Base-by-base conservation (phyloP, 92 coral and sea anemone genomes). In the Diadumene lineata region DNA sequence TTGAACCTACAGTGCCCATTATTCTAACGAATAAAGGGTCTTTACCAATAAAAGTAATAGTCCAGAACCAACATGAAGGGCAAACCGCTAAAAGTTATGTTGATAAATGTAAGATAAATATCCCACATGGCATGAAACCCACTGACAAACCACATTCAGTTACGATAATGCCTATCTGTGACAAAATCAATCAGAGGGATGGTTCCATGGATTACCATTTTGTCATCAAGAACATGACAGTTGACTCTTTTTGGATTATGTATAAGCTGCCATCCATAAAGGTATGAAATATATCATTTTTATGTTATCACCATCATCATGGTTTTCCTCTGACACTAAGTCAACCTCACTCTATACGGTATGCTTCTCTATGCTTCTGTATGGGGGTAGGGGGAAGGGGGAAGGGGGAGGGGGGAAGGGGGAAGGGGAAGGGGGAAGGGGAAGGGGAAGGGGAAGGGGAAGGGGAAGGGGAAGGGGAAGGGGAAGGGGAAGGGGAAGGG, bases 1-100 rank as follows among this genome's bases (percentile, higher is more conserved):
- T 74, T 31, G 48, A 60, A 11, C 79, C 79, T 30, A 74, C 79
- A 17, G 79, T 74, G 16, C 79, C 79, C 28, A 31, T 74, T 28
- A 25, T 61, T 21, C 70, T 26, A 18, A n/a, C 7, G 1, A 19
- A 0, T 28, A 18, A 19, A 7, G 33, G 34, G 16, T 61, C 34
- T 27, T 33, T 62, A 31, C 15, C 70, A 6, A 56, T 74, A 10
- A 48, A 30, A 22, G 60, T 74, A 22, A 32, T 56, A 19, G 69
- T 74, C 29, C 79, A 69, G 30, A 38, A 10, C 1, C 10, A 11
- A 16, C 64, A 25, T 46, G 11, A 24, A 62, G 70, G 62, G 21
- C 38, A 57, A 43, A 25, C 31, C 0, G 34, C 66, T 6, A 50
- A 17, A 38, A 64, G 69, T 62, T 69, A 60, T 0, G 44, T 62